Evolutionary conservation across 2,113 vertebrate species (phyloP), one percentile per base, ranked within the genome.

Genomic region (Gila orcuttii): DNA sequence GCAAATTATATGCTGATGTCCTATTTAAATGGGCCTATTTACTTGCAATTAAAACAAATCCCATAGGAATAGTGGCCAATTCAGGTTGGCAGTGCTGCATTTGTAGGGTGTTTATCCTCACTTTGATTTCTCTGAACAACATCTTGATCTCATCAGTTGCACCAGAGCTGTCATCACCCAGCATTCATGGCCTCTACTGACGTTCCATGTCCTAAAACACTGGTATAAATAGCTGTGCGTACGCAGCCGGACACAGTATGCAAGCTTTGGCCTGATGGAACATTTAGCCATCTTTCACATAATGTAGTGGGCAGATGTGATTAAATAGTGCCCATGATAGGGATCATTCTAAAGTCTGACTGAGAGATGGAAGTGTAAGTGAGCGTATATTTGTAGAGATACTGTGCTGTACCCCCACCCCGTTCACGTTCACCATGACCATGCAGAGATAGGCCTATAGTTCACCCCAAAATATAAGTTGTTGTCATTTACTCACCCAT

Each of bases 191-290:
- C 60, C 79, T 60, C 45, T 31, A 64, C 79, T 82, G 71, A 76
- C 1, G 60, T 76, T 62, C 81, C 33, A 28, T 76, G 31, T 39
- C 28, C 57, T 77, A 47, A 74, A 86, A 76, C 62, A 23, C 42
- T 45, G 31, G 71, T 73, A 86, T 64, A 86, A 86, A 83, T 86
- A 86, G 79, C 69, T 71, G 68, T 83, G 50, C 21, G 5, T 83
- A 36, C 11, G 45, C 45, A 50, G 64, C 45, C 12, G 1, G 28
- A 83, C 28, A 73, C 81, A 83, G 42, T 73, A 71, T 73, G 68
- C 66, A 73, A 1, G 52, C 66, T 73, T 71, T 42, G 8, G 47
- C 47, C 68, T 59, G 68, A 57, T 59, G 68, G 31, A 33, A 73
- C 50, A 57, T 82, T 69, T 52, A n/a, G 45, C 8, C 80, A 36